Base-by-base conservation (phyloP, 2,113 vertebrate genomes). In the Synodontis membranacea region DNA sequence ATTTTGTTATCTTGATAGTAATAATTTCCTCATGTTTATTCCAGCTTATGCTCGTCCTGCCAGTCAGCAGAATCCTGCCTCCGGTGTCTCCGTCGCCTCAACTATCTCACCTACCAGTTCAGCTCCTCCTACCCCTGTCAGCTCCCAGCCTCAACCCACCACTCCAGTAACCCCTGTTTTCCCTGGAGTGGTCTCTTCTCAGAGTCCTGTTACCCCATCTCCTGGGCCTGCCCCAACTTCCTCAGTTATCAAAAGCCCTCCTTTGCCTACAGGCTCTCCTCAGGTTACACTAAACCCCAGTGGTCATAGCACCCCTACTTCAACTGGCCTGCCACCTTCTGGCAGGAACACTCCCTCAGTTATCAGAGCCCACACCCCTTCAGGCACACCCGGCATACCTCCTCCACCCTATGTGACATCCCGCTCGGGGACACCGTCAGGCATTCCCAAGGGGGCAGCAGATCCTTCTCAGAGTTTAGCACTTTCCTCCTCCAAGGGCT, bases 1-100 rank as follows among this genome's bases (percentile, higher is more conserved):
- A 66, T 58, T 54, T 87, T 11, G 44, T 14, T 37, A 5, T 68
- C 37, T 68, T 52, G 48, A 66, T 62, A 84, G 25, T 74, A 37
- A 42, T 42, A n/a, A 34, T 60, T 10, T 85, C 3, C 66, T 37
- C 87, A 88, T 93, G 76, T 91, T 91, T 92, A 82, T 90, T 92
- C 58, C 93, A 98, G 97, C 96, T 91, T 98, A 98, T 91, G 91
- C 96, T 87, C 95, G 96, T 92, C 96, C 96, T 89, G 91, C 94
- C 86, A 97, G 93, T 94, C 97, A 96, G 1, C 97, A 97, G 91
- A 93, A 91, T 90, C 89, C 92, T 83, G 91, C 92, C 81, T 90
- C 94, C 12, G 91, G 91, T 82, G 91, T 93, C 81, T 92, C 93
- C 37, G 93, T 92, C 28, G 91, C 92, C n/a, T 93, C 95, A 58